A percentile compares a stretch with the other conserved stretches of the same genome.
phyloP scores from a whole-genome alignment of 1,140 invertebrate genomes.

The Drosophila sp. region DNA sequence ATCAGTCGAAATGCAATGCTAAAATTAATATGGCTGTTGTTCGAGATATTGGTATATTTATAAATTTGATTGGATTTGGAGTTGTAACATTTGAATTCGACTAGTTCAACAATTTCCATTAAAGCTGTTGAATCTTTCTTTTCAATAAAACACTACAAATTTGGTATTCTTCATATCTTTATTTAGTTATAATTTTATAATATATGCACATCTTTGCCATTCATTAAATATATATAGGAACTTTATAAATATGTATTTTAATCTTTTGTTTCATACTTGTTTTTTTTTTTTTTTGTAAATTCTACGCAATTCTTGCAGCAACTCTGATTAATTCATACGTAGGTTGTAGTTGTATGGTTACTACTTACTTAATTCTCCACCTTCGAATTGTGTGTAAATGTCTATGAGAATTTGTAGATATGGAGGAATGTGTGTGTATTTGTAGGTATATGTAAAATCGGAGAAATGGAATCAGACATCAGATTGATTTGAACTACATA shows the following conservation, averaged over 20 bases:
- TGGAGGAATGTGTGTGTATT: background rate
- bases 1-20: no score
- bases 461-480: background rate
- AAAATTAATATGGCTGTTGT: no score
- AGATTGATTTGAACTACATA: background rate
- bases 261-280: conserved; percentile 23
- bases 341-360: conserved; percentile 15
- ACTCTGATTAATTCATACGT: conserved; percentile 56
- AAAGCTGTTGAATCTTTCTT: background rate
- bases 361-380: conserved; percentile 14
- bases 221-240: conserved; percentile 73
- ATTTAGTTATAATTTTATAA: conserved; percentile 74
- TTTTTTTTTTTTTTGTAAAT: conserved; percentile 36
- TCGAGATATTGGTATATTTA: no score
- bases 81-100: no score
- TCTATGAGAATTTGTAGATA: background rate
- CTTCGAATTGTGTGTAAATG: background rate
- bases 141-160: background rate
- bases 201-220: conserved; percentile 75
- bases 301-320: conserved; percentile 57
- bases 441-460: background rate
- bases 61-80: no score
- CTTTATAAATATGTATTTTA: conserved; percentile 70
- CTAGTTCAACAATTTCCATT: no score
- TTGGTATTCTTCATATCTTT: conserved; percentile 48